These are phyloP conservation scores for Oryzias celebensis DNA, from an alignment of 2,113 vertebrate genomes.

Conservation along the genomic window DNA sequence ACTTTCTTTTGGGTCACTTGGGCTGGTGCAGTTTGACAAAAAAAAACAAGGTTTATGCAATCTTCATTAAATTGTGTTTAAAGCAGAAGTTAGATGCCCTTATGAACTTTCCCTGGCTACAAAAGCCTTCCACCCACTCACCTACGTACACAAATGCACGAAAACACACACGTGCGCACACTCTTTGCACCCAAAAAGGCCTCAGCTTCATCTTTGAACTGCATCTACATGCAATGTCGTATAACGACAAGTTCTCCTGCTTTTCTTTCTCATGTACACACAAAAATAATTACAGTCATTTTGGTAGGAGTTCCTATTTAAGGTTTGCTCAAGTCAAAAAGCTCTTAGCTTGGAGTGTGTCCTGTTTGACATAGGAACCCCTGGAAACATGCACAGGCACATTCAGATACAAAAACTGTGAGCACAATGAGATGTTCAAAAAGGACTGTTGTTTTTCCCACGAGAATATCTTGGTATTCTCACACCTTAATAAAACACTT, in stretches of 20 bases:
- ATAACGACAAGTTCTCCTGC: slow-evolving; percentile 32
- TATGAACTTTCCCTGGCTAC: slow-evolving; percentile 35
- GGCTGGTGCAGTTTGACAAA: no score
- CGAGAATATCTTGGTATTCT: no score
- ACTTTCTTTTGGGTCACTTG: background rate
- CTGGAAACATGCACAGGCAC: slow-evolving; percentile 38
- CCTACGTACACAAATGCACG: background rate
- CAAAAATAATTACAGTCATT: background rate
- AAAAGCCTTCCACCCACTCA: slow-evolving; percentile 39
- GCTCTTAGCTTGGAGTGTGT: slow-evolving; percentile 23
- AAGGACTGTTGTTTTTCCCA: background rate
- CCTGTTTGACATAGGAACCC: slow-evolving; percentile 40
- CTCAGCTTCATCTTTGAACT: slow-evolving; percentile 46
- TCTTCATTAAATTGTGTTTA: slow-evolving; percentile 35
- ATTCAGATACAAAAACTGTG: slow-evolving; percentile 18
- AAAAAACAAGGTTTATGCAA: slow-evolving; percentile 39
- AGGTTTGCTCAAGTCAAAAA: background rate
- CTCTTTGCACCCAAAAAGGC: slow-evolving; percentile 30
- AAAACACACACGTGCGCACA: slow-evolving; percentile 20
- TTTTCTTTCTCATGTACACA: slow-evolving; percentile 22
- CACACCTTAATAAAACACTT: background rate
- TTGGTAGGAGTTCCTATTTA: no score
- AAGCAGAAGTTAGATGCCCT: slow-evolving; percentile 53
- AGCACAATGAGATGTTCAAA: background rate
- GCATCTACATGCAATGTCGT: slow-evolving; percentile 45